Evolutionary conservation across 2,888 invertebrate species (phyloP).

Genomic region (Tetranychus piercei): DNA sequence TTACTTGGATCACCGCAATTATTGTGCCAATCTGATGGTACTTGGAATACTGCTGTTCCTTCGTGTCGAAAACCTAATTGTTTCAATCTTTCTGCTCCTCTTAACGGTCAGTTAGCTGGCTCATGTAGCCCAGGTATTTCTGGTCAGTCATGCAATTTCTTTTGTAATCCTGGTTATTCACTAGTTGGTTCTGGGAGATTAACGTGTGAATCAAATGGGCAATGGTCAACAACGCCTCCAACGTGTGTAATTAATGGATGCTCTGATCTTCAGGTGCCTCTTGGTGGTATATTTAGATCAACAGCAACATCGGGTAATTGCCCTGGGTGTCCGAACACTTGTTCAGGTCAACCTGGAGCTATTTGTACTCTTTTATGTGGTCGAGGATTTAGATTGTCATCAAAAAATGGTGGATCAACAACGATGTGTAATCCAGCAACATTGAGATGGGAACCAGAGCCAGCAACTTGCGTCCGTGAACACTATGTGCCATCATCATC

Average conservation of each 20-base stretch:
- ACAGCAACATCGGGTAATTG: neutral
- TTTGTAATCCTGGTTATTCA: conserved; percentile 7
- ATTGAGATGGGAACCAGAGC: conserved; percentile 9
- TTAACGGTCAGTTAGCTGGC: conserved; percentile 5
- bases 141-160: neutral
- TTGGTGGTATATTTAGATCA: conserved; percentile 6
- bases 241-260: neutral
- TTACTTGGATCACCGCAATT: neutral
- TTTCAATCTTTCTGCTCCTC: conserved; percentile 1
- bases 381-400: neutral
- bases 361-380: conserved; percentile 9
- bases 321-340: neutral
- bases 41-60: conserved; percentile 1
- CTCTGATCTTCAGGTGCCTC: neutral
- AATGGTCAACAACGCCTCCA: conserved; percentile 6
- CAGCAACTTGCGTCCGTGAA: conserved; percentile 7
- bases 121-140: neutral
- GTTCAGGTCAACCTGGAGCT: neutral
- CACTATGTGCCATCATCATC: neutral
- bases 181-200: neutral
- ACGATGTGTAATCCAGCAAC: neutral
- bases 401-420: neutral
- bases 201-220: neutral
- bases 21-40: neutral
- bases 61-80: neutral